Base-by-base conservation (phyloP, 1,140 invertebrate genomes). In the Zaprionus kolodkinae region DNA sequence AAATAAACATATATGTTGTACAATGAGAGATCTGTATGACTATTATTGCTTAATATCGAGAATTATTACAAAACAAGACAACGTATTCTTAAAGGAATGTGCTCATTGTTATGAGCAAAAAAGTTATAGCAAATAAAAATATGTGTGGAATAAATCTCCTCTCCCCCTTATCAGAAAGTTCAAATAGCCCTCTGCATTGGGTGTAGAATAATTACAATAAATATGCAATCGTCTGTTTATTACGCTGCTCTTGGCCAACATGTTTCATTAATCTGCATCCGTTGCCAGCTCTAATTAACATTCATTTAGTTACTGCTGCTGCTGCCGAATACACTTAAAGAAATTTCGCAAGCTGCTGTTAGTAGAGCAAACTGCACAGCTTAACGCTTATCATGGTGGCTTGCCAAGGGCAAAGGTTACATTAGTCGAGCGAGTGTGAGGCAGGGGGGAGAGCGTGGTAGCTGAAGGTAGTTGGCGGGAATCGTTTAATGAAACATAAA, bases 401-500 rank as follows among this genome's bases (percentile, higher is more conserved):
- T 38, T 27, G 40, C 56, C 50, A 50, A 74, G 36, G 69, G 71
- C 64, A 76, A 72, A 68, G 70, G 73, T 61, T 70, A 48, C 59
- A 45, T 45, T 15, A 45, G 40, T 33, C 64, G 21, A 36, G 30
- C 48, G 59, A 63, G 11, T 7, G 38, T 13, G 17, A 17, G 15
- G 11, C 38, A 13, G n/a, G 13, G 13, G 4, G 7, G 15, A 48
- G 12, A 11, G 25, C 21, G 7, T 27, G 21, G 2, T 21, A 21
- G 38, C 13, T 13, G 43, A 52, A 63, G 21, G 65, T 65, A 67
- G 64, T 59, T 55, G 65, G 40, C 65, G 56, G 54, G 33, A 45
- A 30, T 68, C 72, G 67, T 71, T 71, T 66, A 72, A 72, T 72
- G 55, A 52, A 60, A 72, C 68, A 76, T 72, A 72, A 76, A 65